These are phyloP conservation scores for Serilophus lunatus DNA, from an alignment of 2,113 vertebrate species.

Conservation along the genomic window DNA sequence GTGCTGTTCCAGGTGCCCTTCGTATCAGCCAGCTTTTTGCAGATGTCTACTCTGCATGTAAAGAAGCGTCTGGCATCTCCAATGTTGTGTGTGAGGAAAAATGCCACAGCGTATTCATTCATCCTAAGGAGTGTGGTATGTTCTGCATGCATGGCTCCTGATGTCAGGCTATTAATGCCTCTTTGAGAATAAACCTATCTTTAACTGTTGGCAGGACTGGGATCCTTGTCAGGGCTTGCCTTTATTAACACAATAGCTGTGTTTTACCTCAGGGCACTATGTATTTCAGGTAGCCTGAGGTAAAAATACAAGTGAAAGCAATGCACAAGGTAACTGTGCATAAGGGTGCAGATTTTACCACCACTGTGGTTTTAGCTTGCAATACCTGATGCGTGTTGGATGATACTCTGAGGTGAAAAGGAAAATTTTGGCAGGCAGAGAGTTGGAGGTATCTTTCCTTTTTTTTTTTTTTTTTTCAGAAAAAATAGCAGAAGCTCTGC, in stretches of 20 bases:
- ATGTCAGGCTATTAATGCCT: background rate
- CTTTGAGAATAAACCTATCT: background rate
- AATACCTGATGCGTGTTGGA: background rate
- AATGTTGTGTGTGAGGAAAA: background rate
- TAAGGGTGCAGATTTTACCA: background rate
- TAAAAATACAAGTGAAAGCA: background rate
- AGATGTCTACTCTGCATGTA: background rate
- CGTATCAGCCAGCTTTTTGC: background rate
- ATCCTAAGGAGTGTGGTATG: background rate
- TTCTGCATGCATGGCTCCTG: background rate
- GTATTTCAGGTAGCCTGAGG: conserved; percentile 30
- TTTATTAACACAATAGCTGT: background rate
- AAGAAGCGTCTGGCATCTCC: background rate
- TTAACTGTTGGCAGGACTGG: background rate
- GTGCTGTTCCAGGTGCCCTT: background rate
- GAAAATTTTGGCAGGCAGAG: background rate
- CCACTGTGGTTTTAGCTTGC: background rate
- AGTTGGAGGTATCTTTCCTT: background rate
- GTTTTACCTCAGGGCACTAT: conserved; percentile 34
- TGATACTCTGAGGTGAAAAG: conserved; percentile 20
- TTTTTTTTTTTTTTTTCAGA: background rate
- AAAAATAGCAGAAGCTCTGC: background rate
- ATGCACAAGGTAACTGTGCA: background rate
- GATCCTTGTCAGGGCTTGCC: background rate
- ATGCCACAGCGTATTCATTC: background rate